phyloP scores from a whole-genome alignment of 2,113 vertebrate species.

The Nannospalax galili region DNA sequence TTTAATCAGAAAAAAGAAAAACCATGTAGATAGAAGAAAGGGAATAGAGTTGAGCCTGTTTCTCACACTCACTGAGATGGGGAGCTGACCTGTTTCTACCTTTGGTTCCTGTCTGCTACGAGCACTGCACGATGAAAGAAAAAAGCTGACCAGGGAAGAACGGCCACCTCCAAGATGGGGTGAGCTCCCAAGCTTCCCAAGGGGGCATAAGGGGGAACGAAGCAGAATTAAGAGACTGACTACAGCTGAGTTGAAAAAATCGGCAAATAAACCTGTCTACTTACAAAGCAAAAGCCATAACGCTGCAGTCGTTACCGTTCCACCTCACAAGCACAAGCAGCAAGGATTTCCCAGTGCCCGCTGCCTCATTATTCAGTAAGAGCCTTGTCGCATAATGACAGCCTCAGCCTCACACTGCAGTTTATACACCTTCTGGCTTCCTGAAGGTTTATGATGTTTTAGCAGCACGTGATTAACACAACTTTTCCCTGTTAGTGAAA shows the following conservation, averaged over 20 bases:
- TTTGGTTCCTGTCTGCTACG: not conserved
- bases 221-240: slow-evolving; percentile 39
- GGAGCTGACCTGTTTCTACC: not conserved
- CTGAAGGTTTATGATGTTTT: not conserved
- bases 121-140: accelerated
- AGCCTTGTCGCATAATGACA: not conserved
- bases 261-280: slow-evolving; percentile 33
- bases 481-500: slow-evolving; percentile 14
- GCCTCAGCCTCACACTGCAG: not conserved
- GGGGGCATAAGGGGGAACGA: accelerated
- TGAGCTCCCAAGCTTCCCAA: not conserved
- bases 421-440: not conserved
- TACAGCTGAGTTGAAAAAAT: slow-evolving; percentile 32
- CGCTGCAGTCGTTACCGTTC: slow-evolving; percentile 15
- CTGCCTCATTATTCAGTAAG: not conserved
- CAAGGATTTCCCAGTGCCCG: not conserved
- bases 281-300: slow-evolving; percentile 53
- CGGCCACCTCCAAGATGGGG: not conserved
- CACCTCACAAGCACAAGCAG: not conserved
- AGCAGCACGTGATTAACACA: slow-evolving; percentile 39
- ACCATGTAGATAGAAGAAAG: not conserved
- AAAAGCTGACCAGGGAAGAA: not conserved
- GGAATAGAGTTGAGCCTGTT: accelerated
- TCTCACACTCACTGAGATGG: not conserved
- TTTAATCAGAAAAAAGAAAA: not conserved